These are phyloP conservation scores for Peromyscus nudipes DNA, from an alignment of 2,797 vertebrate species.

Conservation along the genomic window DNA sequence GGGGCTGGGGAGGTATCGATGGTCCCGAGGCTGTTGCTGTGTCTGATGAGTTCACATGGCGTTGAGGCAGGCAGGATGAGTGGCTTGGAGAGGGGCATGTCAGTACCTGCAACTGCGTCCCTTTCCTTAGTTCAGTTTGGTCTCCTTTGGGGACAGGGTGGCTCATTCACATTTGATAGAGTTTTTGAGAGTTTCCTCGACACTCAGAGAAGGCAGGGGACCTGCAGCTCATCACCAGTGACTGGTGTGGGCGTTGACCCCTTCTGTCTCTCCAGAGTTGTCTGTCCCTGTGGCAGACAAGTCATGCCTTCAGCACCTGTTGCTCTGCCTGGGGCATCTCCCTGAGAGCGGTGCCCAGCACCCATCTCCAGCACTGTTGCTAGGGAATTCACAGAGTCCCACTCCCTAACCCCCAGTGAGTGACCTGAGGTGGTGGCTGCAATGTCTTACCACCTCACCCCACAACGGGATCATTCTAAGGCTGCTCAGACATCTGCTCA, in stretches of 20 bases:
- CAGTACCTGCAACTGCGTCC: too few relatives aligned
- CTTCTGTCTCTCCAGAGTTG: not conserved
- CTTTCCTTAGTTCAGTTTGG: not conserved
- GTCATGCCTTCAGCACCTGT: too few relatives aligned
- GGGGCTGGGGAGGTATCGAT: too few relatives aligned
- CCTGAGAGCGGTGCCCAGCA: not conserved
- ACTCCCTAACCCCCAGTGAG: not conserved
- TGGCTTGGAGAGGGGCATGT: not conserved
- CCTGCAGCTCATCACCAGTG: too few relatives aligned
- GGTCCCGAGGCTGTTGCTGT: not conserved
- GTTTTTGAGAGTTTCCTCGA: not conserved
- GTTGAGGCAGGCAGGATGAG: not conserved
- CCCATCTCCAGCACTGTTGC: not conserved
- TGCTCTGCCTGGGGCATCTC: not conserved
- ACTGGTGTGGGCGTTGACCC: not conserved
- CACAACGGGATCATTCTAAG: accelerated
- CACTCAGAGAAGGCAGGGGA: not conserved
- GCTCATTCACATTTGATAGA: not conserved
- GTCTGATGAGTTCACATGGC: not conserved
- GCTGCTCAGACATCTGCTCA: not conserved
- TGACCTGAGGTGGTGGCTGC: not conserved
- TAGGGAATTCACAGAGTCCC: not conserved
- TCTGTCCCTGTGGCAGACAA: not conserved
- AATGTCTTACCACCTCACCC: not conserved
- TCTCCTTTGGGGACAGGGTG: not conserved